Evolutionary conservation across 1,140 invertebrate species (phyloP).

Genomic region (Melanaphis sacchari): DNA sequence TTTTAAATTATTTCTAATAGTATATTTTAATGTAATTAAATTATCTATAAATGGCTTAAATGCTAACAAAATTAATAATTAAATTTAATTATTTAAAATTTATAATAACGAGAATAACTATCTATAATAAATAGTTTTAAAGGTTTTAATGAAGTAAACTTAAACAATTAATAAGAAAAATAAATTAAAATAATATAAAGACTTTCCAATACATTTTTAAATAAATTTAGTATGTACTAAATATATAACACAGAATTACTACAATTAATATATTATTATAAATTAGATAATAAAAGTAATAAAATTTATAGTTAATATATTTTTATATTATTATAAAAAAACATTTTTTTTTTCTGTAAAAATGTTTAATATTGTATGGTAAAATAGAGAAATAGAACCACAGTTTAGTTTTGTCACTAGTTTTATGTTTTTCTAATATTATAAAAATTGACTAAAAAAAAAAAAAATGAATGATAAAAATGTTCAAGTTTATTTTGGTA

Average conservation of each 20-base stretch:
- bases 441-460: no score
- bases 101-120: neutral
- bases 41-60: neutral
- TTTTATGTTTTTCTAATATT: no score
- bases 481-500: neutral
- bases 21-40: neutral
- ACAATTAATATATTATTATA: no score
- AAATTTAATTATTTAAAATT: neutral
- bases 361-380: no score
- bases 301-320: no score
- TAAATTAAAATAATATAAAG: neutral
- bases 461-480: no score
- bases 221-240: neutral
- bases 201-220: neutral
- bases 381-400: no score
- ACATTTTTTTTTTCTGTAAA: no score
- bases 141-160: neutral
- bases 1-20: neutral
- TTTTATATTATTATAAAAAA: no score
- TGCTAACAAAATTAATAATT: neutral
- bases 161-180: neutral
- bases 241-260: neutral
- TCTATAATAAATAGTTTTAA: neutral
- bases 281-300: no score
- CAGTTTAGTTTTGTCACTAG: no score